Base-by-base conservation (phyloP, 2,113 vertebrate genomes). In the Blennius ocellaris region DNA sequence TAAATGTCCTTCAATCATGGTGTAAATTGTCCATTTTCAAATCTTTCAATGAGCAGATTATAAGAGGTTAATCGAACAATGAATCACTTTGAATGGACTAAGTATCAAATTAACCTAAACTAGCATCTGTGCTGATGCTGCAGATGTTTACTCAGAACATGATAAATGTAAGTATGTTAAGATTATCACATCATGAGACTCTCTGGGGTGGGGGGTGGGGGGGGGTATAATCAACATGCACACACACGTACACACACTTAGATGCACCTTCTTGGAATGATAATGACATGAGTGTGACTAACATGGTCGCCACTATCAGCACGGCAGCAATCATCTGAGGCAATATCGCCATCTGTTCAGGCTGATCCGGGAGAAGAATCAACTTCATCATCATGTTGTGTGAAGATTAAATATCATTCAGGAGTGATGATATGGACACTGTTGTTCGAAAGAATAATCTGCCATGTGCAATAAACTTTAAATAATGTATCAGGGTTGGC, bases 401-500 rank as follows among this genome's bases (percentile, higher is more conserved):
- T 30, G 21, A 45, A 7, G 14, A 12, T 48, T 48, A 48, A 48
- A 52, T 43, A 10, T 10, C 14, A 52, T 10, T 14, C 52, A 16
- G 52, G 11, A 9, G 38, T n/a, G 49, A 51, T 47, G 14, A 47
- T 47, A 12, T 11, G n/a, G n/a, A 11, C 12, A 5, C 5, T 6
- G 45, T 47, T 48, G 8, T 48, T 15, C n/a, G 11, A 12, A 7
- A n/a, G 45, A 7, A 48, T 11, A 11, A 11, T 10, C 10, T 11
- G 45, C 12, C 14, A 7, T n/a, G 14, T 48, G 45, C 11, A 48
- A 63, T 40, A 6, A 50, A 63, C 12, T 48, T 15, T 14, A n/a
- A 15, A 47, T 16, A 55, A 37, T 51, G n/a, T 41, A 86, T 94
- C 21, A 30, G 21, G 21, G 21, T 30, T 30, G 21, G 4, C 21